Conservation (phyloP, 2,113 vertebrate genomes). For the Macheiramphus alcinus region DNA sequence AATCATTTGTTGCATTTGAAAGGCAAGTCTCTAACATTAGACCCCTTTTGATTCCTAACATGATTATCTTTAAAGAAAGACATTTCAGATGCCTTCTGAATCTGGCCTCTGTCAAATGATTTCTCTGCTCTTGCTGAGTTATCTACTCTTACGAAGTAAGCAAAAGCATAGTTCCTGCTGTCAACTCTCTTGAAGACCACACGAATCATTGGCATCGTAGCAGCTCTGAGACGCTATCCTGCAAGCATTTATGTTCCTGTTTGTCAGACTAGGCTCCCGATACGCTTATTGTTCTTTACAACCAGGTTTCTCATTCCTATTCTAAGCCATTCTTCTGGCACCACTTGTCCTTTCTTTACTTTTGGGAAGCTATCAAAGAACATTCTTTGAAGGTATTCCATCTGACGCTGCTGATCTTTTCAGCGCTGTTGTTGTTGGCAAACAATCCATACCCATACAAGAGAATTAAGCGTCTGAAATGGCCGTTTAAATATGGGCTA, state of each 20-base stretch:
- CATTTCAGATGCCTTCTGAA: slow-evolving; percentile 72
- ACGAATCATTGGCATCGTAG: background rate
- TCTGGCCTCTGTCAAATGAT: slow-evolving; percentile 78
- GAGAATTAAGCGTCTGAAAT: background rate
- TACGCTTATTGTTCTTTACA: slow-evolving; percentile 20
- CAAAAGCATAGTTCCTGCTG: slow-evolving; percentile 52
- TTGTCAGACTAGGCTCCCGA: background rate
- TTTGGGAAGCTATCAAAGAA: slow-evolving; percentile 7
- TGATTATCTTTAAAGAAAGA: slow-evolving; percentile 75
- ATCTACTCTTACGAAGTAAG: slow-evolving; percentile 68
- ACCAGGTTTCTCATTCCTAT: background rate
- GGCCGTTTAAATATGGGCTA: background rate
- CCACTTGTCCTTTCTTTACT: background rate
- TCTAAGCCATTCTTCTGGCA: slow-evolving; percentile 13
- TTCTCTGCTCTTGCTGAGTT: slow-evolving; percentile 69
- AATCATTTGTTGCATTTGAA: slow-evolving; percentile 80
- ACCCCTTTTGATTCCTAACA: slow-evolving; percentile 75
- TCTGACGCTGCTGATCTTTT: background rate
- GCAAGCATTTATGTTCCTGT: background rate
- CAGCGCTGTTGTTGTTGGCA: slow-evolving; percentile 27
- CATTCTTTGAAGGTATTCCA: slow-evolving; percentile 38
- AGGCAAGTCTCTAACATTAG: slow-evolving; percentile 76
- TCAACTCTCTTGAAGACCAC: slow-evolving; percentile 63
- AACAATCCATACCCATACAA: background rate
- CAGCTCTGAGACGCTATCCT: background rate